A percentile compares a stretch with the other conserved stretches of the same genome.
Evolutionary conservation across 2,888 invertebrate species (phyloP).

Genomic region (Esperia sulphurella): DNA sequence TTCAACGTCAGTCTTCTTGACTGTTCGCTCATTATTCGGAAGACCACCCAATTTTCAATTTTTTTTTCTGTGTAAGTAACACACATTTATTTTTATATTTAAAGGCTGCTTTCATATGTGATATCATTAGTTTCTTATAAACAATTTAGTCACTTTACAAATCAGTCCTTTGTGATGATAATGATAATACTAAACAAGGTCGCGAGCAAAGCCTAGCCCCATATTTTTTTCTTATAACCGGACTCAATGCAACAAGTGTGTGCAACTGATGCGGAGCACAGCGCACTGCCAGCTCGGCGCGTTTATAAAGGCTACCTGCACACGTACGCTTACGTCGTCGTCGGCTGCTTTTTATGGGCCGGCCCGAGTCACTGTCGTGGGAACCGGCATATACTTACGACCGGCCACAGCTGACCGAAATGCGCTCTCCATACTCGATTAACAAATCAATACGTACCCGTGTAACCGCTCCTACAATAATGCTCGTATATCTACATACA

Average conservation of each 20-base stretch:
- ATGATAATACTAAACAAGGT: too few species aligned
- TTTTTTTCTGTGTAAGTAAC: too few species aligned
- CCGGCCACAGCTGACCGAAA: constrained; percentile 76
- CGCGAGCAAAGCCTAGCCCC: too few species aligned
- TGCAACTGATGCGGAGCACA: constrained; percentile 30
- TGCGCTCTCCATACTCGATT: constrained; percentile 76
- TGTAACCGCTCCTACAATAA: constrained; percentile 44
- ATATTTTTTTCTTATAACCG: too few species aligned
- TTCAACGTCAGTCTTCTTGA: constrained; percentile 3
- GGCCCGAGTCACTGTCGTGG: constrained; percentile 69
- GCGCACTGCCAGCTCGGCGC: constrained; percentile 51
- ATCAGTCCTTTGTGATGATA: too few species aligned
- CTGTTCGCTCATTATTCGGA: too few species aligned
- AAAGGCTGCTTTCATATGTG: too few species aligned
- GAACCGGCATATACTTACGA: constrained; percentile 75
- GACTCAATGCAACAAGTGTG: constrained; percentile 27
- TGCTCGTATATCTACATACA: too few species aligned
- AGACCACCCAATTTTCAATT: constrained; percentile 28
- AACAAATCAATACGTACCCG: constrained; percentile 69
- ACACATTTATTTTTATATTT: too few species aligned
- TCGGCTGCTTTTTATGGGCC: constrained; percentile 71
- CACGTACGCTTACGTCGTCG: constrained; percentile 63
- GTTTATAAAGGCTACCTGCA: constrained; percentile 69
- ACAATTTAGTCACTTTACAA: too few species aligned
- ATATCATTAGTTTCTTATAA: too few species aligned